Percentiles rank a stretch among this genome's conserved stretches.
phyloP scores from a whole-genome alignment of 2,888 invertebrate species.

The Dynastes tityus region DNA sequence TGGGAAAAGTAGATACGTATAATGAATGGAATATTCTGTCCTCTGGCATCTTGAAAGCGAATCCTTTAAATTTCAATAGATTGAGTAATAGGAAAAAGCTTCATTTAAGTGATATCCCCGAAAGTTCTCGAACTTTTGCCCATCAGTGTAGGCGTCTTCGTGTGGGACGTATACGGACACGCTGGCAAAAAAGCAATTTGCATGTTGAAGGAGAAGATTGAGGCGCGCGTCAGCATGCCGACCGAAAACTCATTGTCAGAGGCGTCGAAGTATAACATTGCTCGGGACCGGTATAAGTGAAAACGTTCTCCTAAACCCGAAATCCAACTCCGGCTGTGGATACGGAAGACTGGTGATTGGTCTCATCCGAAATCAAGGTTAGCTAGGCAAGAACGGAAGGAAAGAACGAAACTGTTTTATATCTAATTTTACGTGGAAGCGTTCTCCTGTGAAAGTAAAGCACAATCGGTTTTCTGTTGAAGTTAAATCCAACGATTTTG shows the following conservation, averaged over 20 bases:
- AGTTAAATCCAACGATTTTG: background rate
- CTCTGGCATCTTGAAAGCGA: too few species aligned
- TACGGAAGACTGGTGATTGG: conserved; percentile 4
- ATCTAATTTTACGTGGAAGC: background rate
- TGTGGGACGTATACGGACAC: background rate
- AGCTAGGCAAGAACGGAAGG: background rate
- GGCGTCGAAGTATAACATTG: conserved; percentile 38
- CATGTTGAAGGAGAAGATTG: conserved; percentile 47
- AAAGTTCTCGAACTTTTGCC: too few species aligned
- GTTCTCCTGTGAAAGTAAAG: conserved; percentile 8
- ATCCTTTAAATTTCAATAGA: too few species aligned
- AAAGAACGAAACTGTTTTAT: conserved; percentile 15
- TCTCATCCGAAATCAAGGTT: conserved; percentile 23
- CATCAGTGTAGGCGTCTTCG: background rate
- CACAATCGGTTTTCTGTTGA: background rate
- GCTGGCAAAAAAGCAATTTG: conserved; percentile 47
- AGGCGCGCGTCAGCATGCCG: conserved; percentile 22
- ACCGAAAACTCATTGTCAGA: conserved; percentile 38
- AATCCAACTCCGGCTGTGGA: background rate
- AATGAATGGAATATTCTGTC: too few species aligned
- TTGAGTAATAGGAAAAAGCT: too few species aligned
- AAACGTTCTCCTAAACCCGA: conserved; percentile 18
- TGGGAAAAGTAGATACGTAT: too few species aligned
- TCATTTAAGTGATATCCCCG: too few species aligned
- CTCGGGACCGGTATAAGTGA: conserved; percentile 26